Conservation (phyloP, 30 jellyfish, hydroid and myxozoan species). For the Aurelia sp. region DNA sequence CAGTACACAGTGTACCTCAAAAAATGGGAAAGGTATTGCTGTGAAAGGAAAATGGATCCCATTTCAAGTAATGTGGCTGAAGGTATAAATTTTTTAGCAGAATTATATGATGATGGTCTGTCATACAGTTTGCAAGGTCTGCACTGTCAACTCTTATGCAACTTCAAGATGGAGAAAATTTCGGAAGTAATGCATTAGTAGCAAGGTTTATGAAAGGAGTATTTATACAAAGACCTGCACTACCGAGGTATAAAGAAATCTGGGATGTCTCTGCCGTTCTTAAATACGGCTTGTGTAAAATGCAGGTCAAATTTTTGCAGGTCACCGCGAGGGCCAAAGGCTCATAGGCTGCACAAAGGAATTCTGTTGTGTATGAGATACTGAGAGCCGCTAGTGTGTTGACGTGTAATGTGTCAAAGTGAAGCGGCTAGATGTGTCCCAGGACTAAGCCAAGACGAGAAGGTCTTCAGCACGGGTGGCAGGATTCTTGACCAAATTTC, state of each 20-base stretch:
- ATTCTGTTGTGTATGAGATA: too few relatives aligned
- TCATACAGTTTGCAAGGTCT: conserved; percentile 29
- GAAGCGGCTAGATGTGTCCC: too few relatives aligned
- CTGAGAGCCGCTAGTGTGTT: too few relatives aligned
- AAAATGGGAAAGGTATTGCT: conserved; percentile 34
- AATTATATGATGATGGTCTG: conserved; percentile 1
- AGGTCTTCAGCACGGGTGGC: too few relatives aligned
- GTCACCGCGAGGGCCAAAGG: too few relatives aligned
- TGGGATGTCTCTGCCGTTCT: conserved; percentile 45
- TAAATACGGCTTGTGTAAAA: too few relatives aligned
- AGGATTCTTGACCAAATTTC: too few relatives aligned
- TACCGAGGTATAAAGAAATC: conserved; percentile 14
- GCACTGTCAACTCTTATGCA: conserved; percentile 27
- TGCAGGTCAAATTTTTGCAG: too few relatives aligned
- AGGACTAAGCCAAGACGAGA: too few relatives aligned
- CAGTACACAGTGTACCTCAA: conserved; percentile 12
- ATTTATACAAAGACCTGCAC: conserved; percentile 11
- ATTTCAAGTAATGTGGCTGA: conserved; percentile 15
- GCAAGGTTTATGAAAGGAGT: conserved; percentile 43
- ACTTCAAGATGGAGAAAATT: background rate
- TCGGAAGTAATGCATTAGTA: conserved; percentile 21
- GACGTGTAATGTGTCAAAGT: too few relatives aligned
- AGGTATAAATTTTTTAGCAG: conserved; percentile 12
- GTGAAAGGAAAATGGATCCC: conserved; percentile 5
- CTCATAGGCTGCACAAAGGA: too few relatives aligned